A percentile compares a stretch with the other conserved stretches of the same genome.
Evolutionary conservation across 1,140 invertebrate species (phyloP).

Genomic region (Apolygus lucorum): DNA sequence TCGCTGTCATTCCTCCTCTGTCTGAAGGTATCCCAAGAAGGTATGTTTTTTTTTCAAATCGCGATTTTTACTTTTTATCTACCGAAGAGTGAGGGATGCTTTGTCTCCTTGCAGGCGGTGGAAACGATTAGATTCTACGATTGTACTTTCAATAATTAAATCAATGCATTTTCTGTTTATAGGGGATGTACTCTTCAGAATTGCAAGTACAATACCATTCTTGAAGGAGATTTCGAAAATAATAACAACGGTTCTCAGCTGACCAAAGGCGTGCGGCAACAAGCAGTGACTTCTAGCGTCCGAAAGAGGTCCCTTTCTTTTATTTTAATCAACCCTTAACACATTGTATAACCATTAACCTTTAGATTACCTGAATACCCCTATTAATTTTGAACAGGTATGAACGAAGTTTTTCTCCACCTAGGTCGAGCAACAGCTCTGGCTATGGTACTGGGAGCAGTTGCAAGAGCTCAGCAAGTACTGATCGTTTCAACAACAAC

Average conservation of each 20-base stretch:
- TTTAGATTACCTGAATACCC: constrained; percentile 6
- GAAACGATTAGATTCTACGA: too few relatives aligned
- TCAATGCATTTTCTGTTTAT: constrained; percentile 27
- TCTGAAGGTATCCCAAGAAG: constrained; percentile 56
- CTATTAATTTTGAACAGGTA: constrained; percentile 42
- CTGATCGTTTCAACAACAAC: constrained; percentile 35
- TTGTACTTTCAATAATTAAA: too few relatives aligned
- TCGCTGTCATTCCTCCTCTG: constrained; percentile 71
- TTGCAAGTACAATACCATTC: constrained; percentile 55
- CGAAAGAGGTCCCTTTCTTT: constrained; percentile 50
- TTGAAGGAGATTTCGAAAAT: constrained; percentile 66
- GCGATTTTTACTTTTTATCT: too few relatives aligned
- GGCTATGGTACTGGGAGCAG: constrained; percentile 76
- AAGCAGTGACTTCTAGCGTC: constrained; percentile 49
- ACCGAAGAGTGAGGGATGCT: too few relatives aligned
- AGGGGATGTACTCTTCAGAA: constrained; percentile 60
- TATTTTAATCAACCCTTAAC: constrained; percentile 10
- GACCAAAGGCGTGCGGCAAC: constrained; percentile 36
- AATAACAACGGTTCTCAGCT: constrained; percentile 41
- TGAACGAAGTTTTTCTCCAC: constrained; percentile 67
- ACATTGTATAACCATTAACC: background rate
- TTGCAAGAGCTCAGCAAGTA: constrained; percentile 52
- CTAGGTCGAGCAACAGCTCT: constrained; percentile 70
- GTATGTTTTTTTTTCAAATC: too few relatives aligned
- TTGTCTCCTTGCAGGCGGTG: too few relatives aligned